Percentiles rank a stretch among this genome's conserved stretches.
Conservation (phyloP, 2,797 vertebrate genomes). For the Oryzias sinensis region DNA sequence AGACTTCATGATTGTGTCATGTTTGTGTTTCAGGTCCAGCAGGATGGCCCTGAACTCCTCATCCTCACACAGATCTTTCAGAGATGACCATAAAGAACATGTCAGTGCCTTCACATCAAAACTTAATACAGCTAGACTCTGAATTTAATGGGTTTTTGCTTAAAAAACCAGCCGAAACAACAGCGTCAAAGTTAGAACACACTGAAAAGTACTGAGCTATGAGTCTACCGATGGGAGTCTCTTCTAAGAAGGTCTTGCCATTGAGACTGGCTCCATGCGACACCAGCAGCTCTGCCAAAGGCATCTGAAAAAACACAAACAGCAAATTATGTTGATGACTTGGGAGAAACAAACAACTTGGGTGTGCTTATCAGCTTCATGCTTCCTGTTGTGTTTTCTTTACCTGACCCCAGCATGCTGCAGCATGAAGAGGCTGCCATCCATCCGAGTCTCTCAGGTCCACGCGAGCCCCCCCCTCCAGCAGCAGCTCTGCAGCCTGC, state of each 20-base stretch:
- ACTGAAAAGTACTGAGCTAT: neutral
- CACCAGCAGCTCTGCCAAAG: slow-evolving; percentile 92
- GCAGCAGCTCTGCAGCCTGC: slow-evolving; percentile 90
- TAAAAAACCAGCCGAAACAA: too few relatives aligned
- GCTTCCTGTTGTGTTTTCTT: slow-evolving; percentile 65
- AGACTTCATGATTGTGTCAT: slow-evolving; percentile 98
- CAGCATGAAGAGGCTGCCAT: slow-evolving; percentile 96
- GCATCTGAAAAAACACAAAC: slow-evolving; percentile 81
- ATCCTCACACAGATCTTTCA: slow-evolving; percentile 92
- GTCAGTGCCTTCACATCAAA: too few relatives aligned
- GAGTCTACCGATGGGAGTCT: slow-evolving; percentile 92
- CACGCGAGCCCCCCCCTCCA: slow-evolving; percentile 89
- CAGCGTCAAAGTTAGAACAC: too few relatives aligned
- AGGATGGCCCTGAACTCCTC: slow-evolving; percentile 93
- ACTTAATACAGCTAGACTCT: too few relatives aligned
- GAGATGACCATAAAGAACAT: slow-evolving; percentile 2
- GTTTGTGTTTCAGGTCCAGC: slow-evolving; percentile 95
- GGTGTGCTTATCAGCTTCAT: slow-evolving; percentile 21
- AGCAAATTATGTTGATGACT: slow-evolving; percentile 7
- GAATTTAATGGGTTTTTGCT: too few relatives aligned
- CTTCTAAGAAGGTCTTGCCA: slow-evolving; percentile 91
- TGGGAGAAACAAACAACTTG: neutral
- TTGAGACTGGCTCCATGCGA: slow-evolving; percentile 94
- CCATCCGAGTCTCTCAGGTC: slow-evolving; percentile 90
- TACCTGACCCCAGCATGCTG: slow-evolving; percentile 98